Conservation (phyloP, 1,140 invertebrate species). For the Lerema accius region DNA sequence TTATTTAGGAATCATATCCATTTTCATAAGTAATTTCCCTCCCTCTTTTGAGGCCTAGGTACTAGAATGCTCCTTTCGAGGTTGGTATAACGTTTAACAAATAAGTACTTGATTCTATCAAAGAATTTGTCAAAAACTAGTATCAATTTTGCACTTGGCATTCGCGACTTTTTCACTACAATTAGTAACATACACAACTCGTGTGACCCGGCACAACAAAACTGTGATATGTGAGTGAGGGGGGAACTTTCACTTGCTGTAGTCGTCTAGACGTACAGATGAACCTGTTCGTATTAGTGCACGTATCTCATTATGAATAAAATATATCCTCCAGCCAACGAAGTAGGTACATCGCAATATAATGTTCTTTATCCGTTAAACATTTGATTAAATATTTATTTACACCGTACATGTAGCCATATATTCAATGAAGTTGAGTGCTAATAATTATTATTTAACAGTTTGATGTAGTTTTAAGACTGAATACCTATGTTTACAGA, state of each 20-base stretch:
- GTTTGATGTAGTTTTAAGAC: no score
- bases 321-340: slow-evolving; percentile 5
- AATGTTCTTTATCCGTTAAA: neutral
- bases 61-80: no score
- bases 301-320: slow-evolving; percentile 23
- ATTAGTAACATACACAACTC: neutral
- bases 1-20: no score
- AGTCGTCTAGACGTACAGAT: slow-evolving; percentile 28
- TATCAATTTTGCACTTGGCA: no score
- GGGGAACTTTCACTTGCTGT: slow-evolving; percentile 25
- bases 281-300: slow-evolving; percentile 26
- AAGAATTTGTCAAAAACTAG: no score
- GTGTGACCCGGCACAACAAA: slow-evolving; percentile 19
- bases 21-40: no score
- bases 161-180: neutral
- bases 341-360: neutral
- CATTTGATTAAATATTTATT: slow-evolving; percentile 1
- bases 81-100: no score
- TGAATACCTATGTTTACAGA: neutral
- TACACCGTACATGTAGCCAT: neutral
- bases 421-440: neutral
- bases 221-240: slow-evolving; percentile 29
- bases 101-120: no score
- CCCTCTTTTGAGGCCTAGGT: no score
- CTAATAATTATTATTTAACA: neutral